Conservation (phyloP, 1,140 invertebrate species). For the Galendromus occidentalis region DNA sequence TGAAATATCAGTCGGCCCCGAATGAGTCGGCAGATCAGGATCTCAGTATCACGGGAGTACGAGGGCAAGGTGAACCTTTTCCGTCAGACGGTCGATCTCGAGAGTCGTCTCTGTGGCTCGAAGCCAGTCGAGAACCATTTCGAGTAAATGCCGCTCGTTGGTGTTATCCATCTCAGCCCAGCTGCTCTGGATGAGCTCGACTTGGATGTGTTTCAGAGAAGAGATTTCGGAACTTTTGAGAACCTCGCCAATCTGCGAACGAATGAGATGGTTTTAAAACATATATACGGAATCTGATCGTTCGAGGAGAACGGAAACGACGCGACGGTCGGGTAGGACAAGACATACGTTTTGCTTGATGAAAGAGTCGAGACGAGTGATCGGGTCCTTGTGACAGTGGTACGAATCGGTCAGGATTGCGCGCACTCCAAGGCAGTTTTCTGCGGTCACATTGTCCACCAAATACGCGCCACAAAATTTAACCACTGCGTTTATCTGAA, state of each 20-base stretch:
- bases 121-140: conserved; percentile 46
- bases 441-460: conserved; percentile 40
- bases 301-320: not conserved
- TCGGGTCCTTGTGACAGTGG: not conserved
- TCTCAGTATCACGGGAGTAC: too few species aligned
- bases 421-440: conserved; percentile 43
- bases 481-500: conserved; percentile 43
- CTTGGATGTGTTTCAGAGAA: conserved; percentile 39
- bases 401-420: conserved; percentile 37
- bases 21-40: too few species aligned
- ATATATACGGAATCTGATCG: not conserved
- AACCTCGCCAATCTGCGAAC: conserved; percentile 36
- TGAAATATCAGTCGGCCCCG: too few species aligned
- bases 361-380: conserved; percentile 38
- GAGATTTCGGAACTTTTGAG: conserved; percentile 37
- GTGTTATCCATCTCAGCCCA: conserved; percentile 40
- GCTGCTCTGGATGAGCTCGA: conserved; percentile 43
- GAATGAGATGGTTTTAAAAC: not conserved
- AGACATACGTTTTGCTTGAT: conserved; percentile 45
- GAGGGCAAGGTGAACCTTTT: too few species aligned
- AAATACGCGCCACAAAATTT: conserved; percentile 47
- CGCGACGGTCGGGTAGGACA: too few species aligned
- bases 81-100: conserved; percentile 32
- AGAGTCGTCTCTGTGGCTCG: conserved; percentile 33
- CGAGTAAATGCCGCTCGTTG: conserved; percentile 33